Evolutionary conservation across 2,888 invertebrate species (phyloP), one percentile per base, ranked within the genome.

Genomic region (Himalopsyche kuldschensis): DNA sequence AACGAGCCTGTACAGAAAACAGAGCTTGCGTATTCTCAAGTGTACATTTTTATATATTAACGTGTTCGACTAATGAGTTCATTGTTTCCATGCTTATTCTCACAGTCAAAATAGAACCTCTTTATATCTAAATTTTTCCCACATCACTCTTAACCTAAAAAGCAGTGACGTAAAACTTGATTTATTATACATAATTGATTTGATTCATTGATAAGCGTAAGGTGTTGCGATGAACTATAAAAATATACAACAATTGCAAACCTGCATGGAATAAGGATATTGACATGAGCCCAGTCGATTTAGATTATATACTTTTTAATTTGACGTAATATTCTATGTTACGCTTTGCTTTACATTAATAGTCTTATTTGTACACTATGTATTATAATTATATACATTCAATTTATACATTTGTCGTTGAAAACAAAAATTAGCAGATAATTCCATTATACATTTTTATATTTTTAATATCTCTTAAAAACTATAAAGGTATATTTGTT

Each of bases 31-130:
- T 85, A 83, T 77, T 85, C 85, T 82, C 78, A 32, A 79, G 85
- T 84, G 85, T 82, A 82, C 82, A 82, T 85, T 84, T 41, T 69
- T 75, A 85, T 85, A 85, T 85, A 84, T 85, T 84, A 84, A 85
- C 78, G 83, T 83, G 84, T 80, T 69, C 30, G 82, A 80, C 84
- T 86, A 86, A 86, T 86, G 86, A 86, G 86, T 86, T 84, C 86
- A 86, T 86, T 86, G 86, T 86, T 86, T 82, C 48, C 76, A 31
- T 55, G 75, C 84, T 78, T 47, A 75, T 86, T 86, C 86, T 85
- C 86, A 85, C 86, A 86, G 80, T 85, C 84, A 82, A 86, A 86
- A 85, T 84, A 84, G 82, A 84, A 81, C 79, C 78, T 79, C 55
- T 85, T 48, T 69, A 30, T 79, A 82, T 17, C 75, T 35, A 30